A percentile compares a stretch with the other conserved stretches of the same genome.
These are phyloP conservation scores for Cacoxenus indagator DNA, from an alignment of 2,888 invertebrate genomes.

Conservation along the genomic window DNA sequence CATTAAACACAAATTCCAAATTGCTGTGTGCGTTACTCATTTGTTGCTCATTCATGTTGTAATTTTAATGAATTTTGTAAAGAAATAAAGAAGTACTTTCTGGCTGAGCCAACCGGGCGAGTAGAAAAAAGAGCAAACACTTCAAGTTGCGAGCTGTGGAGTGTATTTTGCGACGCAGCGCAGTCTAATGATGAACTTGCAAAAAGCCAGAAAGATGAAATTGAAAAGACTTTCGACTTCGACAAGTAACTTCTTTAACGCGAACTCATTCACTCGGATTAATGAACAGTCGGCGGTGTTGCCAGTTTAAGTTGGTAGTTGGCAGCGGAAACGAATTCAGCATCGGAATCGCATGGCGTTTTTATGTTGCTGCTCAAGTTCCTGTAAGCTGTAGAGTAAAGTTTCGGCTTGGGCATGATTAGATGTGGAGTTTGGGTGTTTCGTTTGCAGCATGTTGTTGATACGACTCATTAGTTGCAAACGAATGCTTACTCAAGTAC, in stretches of 20 bases:
- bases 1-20: not conserved
- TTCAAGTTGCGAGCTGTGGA: constrained; percentile 43
- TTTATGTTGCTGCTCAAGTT: constrained; percentile 18
- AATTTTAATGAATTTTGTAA: constrained; percentile 64
- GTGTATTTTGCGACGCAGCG: constrained; percentile 1
- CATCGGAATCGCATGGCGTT: not conserved
- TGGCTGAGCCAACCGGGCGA: no score
- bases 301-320: constrained; percentile 33
- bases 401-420: constrained; percentile 10
- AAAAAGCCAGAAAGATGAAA: constrained; percentile 53
- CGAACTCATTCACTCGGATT: constrained; percentile 67
- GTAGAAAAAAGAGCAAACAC: constrained; percentile 47
- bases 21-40: constrained; percentile 9
- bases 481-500: constrained; percentile 63
- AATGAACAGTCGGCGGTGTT: constrained; percentile 60
- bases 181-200: constrained; percentile 55
- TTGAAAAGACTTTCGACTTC: constrained; percentile 22
- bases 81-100: constrained; percentile 54
- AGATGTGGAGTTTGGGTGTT: not conserved
- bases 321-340: not conserved
- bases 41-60: constrained; percentile 58
- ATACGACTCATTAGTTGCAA: constrained; percentile 67
- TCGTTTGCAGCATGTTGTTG: constrained; percentile 53
- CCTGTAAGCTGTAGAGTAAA: not conserved
- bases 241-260: constrained; percentile 58